Evolutionary conservation across 1,140 invertebrate species (phyloP), one percentile per base, ranked within the genome.

Genomic region (Potamilus streckersoni): DNA sequence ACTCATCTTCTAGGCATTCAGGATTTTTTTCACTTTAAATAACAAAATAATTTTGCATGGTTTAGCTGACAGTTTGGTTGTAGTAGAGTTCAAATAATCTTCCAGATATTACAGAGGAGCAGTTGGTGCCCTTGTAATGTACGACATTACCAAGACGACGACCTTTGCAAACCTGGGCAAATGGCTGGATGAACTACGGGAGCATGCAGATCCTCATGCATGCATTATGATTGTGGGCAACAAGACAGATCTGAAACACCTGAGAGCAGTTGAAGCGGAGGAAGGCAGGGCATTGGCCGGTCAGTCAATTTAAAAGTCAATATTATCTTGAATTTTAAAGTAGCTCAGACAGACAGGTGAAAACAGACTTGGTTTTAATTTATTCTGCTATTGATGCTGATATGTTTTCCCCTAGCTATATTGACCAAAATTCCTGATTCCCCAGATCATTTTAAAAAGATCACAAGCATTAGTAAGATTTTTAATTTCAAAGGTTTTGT

Each of bases 281-380:
- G 98, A 99, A 90, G 98, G 98, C 76, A 96, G 96, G 91, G 93
- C 94, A 60, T 99, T 99, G 91, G 98, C 98, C 76, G 87, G 87
- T 89, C 69, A 72, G 68, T 20, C 23, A 38, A 68, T 60, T 61
- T 14, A 62, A 62, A n/a, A 23, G 23, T 62, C 23, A n/a, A 19
- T 62, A 62, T 8, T 23, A n/a, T 8, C 6, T 23, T 8, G 6
- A 8, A n/a, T 62, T 62, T 14, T 62, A 14, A 15, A 62, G 19
- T 13, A 49, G 38, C 38, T 49, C 38, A 49, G 38, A 49, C 11
- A 8, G 38, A 49, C 38, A 8, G 38, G 38, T 49, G 38, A 49
- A 49, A 11, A 49, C 11, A 11, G 38, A 49, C 38, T 8, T 49
- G 38, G 38, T 49, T 49, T 49, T 49, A 49, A 49, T 49, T 49